phyloP scores from a whole-genome alignment of 2,797 vertebrate genomes.

The Chelmon rostratus region DNA sequence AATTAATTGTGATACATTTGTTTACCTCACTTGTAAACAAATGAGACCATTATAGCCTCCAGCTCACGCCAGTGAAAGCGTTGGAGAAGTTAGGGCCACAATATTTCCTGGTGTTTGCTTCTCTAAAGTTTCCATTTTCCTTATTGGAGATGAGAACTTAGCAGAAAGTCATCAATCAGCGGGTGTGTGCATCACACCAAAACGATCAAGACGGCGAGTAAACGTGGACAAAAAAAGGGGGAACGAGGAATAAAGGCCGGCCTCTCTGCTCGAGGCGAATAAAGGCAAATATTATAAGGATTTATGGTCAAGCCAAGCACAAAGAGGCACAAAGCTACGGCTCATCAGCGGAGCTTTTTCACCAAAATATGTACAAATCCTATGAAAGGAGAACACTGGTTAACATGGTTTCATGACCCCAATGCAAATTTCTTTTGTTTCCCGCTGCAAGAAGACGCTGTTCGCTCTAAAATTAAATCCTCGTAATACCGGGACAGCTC shows the following conservation, averaged over 20 bases:
- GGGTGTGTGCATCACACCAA: neutral
- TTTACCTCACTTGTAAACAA: slow-evolving; percentile 71
- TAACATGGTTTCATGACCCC: slow-evolving; percentile 39
- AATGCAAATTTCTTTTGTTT: slow-evolving; percentile 36
- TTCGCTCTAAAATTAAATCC: slow-evolving; percentile 37
- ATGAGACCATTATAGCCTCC: slow-evolving; percentile 63
- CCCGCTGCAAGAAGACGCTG: slow-evolving; percentile 16
- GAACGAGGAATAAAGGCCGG: neutral
- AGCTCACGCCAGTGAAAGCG: slow-evolving; percentile 35
- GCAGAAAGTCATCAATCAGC: slow-evolving; percentile 1
- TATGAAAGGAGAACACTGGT: neutral
- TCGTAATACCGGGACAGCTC: slow-evolving; percentile 17
- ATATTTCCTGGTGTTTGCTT: slow-evolving; percentile 23
- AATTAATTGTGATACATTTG: slow-evolving; percentile 78
- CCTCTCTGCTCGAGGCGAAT: slow-evolving; percentile 2
- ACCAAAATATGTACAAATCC: slow-evolving; percentile 1
- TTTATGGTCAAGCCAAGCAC: neutral
- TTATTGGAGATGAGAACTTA: slow-evolving; percentile 28
- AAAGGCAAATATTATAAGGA: slow-evolving; percentile 1
- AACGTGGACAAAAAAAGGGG: too few species aligned
- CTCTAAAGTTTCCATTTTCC: neutral
- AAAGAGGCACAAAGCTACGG: neutral
- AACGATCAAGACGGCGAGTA: neutral
- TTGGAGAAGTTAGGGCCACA: slow-evolving; percentile 34
- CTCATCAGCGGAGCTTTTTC: neutral